A percentile compares a stretch with the other conserved stretches of the same genome.
Conservation (phyloP, 2,888 invertebrate genomes). For the Stenichneumon culpator region DNA sequence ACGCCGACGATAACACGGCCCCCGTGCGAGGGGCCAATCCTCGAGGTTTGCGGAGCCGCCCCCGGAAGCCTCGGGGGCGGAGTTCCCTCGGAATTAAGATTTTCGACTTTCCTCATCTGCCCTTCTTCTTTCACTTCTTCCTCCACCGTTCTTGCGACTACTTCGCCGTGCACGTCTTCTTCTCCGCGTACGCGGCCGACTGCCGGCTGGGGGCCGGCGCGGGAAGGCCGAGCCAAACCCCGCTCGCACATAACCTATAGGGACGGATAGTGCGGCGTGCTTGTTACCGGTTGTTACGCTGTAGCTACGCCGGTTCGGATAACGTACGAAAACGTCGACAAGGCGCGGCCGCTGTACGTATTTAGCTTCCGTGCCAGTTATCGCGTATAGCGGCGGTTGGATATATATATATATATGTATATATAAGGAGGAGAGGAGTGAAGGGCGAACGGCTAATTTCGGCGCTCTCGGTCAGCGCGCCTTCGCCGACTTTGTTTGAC, state of each 20-base stretch:
- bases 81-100: conserved; percentile 82
- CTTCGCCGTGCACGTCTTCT: conserved; percentile 26
- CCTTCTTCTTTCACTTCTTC: conserved; percentile 24
- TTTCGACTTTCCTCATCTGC: conserved; percentile 80
- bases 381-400: conserved; percentile 33
- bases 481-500: conserved; percentile 73
- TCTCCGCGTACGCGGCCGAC: not conserved
- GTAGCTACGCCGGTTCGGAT: conserved; percentile 24
- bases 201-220: conserved; percentile 1
- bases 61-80: conserved; percentile 78
- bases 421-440: conserved; percentile 24
- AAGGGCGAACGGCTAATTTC: conserved; percentile 73
- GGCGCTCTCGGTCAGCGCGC: conserved; percentile 57
- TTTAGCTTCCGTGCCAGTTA: conserved; percentile 57
- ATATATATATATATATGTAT: conserved; percentile 42
- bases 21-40: conserved; percentile 80
- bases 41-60: conserved; percentile 77
- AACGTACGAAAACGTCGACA: conserved; percentile 29
- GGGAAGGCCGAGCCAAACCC: conserved; percentile 1
- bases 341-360: conserved; percentile 53
- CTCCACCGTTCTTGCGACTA: conserved; percentile 27
- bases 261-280: not conserved
- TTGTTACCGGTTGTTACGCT: not conserved
- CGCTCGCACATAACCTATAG: not conserved
- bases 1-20: conserved; percentile 74